A percentile compares a stretch with the other conserved stretches of the same genome.
These are phyloP conservation scores for Ormyrus labotus DNA, from an alignment of 2,888 invertebrate genomes.

Conservation along the genomic window DNA sequence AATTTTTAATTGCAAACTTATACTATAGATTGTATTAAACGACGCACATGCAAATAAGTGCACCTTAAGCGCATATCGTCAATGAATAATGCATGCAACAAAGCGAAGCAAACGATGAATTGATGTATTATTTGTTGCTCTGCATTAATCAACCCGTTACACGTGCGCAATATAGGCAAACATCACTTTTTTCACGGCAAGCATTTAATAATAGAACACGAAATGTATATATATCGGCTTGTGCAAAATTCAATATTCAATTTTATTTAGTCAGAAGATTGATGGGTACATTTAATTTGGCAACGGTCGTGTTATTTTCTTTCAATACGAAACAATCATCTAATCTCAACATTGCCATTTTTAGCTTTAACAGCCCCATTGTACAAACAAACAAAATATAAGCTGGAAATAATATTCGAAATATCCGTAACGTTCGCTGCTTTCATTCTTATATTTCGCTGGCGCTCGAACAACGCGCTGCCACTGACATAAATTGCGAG, in stretches of 20 bases:
- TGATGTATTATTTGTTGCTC: constrained; percentile 19
- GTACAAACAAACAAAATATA: no score
- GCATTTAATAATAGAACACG: no score
- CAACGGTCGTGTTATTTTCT: no score
- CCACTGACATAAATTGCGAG: constrained; percentile 27
- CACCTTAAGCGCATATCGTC: constrained; percentile 24
- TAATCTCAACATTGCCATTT: no score
- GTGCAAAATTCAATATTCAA: background rate
- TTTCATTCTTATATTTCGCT: constrained; percentile 18
- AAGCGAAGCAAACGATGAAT: constrained; percentile 2
- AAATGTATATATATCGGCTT: background rate
- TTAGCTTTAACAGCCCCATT: no score
- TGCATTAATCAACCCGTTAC: constrained; percentile 22
- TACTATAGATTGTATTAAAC: constrained; percentile 17
- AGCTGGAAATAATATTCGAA: background rate
- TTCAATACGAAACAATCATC: no score
- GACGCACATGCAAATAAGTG: constrained; percentile 20
- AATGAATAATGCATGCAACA: constrained; percentile 32
- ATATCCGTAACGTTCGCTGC: background rate
- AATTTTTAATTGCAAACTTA: constrained; percentile 35
- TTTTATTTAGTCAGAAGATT: no score
- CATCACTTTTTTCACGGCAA: no score
- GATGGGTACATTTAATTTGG: no score
- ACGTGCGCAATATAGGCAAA: background rate
- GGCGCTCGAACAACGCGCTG: background rate